These are phyloP conservation scores for Lingula anatina DNA, from an alignment of 2,888 invertebrate genomes.

Conservation along the genomic window DNA sequence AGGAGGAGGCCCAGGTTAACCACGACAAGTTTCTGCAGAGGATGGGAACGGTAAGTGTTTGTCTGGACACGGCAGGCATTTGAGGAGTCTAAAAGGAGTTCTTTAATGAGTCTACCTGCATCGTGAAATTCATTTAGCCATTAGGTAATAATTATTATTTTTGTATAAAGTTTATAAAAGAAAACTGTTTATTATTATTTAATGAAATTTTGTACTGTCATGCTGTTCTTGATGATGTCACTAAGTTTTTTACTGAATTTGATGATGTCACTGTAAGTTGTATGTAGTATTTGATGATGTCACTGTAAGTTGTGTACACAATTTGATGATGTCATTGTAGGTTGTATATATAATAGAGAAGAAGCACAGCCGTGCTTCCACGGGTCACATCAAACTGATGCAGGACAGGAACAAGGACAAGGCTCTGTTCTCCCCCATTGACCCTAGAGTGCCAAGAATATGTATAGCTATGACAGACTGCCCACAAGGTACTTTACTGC, in stretches of 20 bases:
- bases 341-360: slow-evolving; percentile 73
- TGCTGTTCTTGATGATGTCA: not conserved
- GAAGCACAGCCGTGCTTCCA: slow-evolving; percentile 67
- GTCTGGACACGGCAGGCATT: no score
- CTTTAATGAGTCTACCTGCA: no score
- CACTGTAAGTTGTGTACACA: slow-evolving; percentile 67
- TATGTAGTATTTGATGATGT: not conserved
- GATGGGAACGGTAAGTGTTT: slow-evolving; percentile 47
- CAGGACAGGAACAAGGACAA: slow-evolving; percentile 58
- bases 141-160: not conserved
- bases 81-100: no score
- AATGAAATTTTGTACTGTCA: not conserved
- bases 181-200: not conserved
- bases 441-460: slow-evolving; percentile 72
- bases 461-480: slow-evolving; percentile 65
- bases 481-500: slow-evolving; percentile 58
- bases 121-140: not conserved
- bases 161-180: not conserved
- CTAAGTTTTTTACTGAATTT: not conserved
- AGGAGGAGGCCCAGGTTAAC: slow-evolving; percentile 5
- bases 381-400: slow-evolving; percentile 66
- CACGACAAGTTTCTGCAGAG: slow-evolving; percentile 46
- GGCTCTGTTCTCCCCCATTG: slow-evolving; percentile 74
- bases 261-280: not conserved
- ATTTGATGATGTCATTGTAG: no score